phyloP scores from a whole-genome alignment of 2,797 vertebrate genomes.

The Anomalospiza imberbis region DNA sequence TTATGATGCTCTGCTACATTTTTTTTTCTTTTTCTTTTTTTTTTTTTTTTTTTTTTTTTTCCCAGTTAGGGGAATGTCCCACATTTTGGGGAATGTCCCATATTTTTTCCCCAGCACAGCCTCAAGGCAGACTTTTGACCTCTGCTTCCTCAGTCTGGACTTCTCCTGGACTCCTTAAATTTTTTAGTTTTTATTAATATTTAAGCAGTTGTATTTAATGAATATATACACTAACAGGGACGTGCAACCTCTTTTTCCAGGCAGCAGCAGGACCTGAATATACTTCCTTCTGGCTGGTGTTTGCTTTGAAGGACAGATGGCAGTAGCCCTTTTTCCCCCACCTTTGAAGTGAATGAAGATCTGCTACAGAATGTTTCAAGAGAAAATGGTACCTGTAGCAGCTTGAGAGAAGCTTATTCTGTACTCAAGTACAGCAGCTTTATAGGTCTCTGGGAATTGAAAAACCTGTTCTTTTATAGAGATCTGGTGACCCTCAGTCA shows the following conservation, averaged over 20 bases:
- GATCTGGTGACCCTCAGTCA: neutral
- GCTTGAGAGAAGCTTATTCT: neutral
- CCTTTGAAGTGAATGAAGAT: neutral
- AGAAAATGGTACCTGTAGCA: neutral
- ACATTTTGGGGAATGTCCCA: neutral
- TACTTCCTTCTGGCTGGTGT: neutral
- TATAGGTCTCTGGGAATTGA: neutral
- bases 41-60: too few species aligned
- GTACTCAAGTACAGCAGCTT: neutral
- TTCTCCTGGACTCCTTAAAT: neutral
- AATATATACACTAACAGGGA: neutral
- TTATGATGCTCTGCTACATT: neutral
- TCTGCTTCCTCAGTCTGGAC: neutral
- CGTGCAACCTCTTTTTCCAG: neutral
- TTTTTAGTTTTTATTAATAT: neutral
- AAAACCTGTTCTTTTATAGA: neutral
- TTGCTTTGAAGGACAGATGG: neutral
- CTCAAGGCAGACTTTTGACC: neutral
- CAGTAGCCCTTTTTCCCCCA: neutral
- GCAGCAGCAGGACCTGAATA: neutral
- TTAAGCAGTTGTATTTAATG: neutral
- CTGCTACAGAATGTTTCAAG: neutral
- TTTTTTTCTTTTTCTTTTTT: too few species aligned
- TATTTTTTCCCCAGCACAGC: neutral
- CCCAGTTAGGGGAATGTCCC: rapidly evolving